Evolutionary conservation across 2,888 invertebrate genomes (phyloP), one percentile per base, ranked within the genome.

Genomic region (Apotomis betuletana): DNA sequence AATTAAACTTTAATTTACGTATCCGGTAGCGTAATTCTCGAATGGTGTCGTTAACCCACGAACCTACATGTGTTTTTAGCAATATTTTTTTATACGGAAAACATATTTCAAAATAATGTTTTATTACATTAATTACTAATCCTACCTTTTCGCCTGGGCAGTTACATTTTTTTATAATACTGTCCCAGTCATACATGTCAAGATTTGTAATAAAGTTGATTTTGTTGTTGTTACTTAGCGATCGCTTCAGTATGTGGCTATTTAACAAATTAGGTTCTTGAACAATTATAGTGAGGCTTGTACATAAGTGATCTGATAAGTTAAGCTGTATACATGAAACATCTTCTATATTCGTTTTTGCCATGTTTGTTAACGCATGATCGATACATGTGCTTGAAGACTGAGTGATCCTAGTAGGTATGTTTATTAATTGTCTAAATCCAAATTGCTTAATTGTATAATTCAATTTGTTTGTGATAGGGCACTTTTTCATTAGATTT

Each of bases 91-190:
- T 41, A 6, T 41, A 41, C 0, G 41, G 41, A 6, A 41, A 41
- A 54, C 13, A 9, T 15, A 15, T 15, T 15, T 15, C 15, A 15
- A 62, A 62, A 27, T 49, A 62, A 3, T 62, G 49, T 62, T 51
- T 62, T 27, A 62, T 36, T 5, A 62, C 51, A 36, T 62, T 62
- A 15, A 54, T 15, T 6, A 54, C 54, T 54, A 54, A 15, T 15
- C 13, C 54, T 8, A 54, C 15, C 15, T 15, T 49, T 27, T 62
- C 15, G 10, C 5, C 36, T 3, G 61, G 49, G 46, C 61, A 62
- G 6, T 41, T 41, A 27, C 4, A 10, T n/a, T 62, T 62, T 0
- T 4, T 9, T 27, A 51, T 5, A 0, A 62, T 49, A 12, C 4
- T 2, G 5, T 62, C n/a, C 51, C 61, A 62, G 6, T 51, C 12